Conservation (phyloP, 2,113 vertebrate species). For the Zonotrichia leucophrys region DNA sequence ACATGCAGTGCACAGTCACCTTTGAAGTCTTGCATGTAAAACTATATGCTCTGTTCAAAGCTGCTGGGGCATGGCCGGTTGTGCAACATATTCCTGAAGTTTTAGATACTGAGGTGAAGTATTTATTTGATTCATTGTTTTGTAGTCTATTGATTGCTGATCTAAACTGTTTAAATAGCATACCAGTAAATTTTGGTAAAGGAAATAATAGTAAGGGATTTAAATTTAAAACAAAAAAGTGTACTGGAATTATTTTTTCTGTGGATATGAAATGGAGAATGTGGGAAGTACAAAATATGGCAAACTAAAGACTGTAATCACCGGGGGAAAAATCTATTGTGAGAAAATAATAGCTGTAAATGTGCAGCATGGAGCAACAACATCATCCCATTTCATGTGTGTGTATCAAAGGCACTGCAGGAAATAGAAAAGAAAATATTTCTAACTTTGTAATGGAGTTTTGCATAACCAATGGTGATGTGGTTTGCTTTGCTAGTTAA, state of each 20-base stretch:
- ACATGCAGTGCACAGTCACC: background rate
- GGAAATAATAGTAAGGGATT: background rate
- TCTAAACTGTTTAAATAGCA: background rate
- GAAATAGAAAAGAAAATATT: background rate
- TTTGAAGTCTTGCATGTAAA: background rate
- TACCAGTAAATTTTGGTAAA: background rate
- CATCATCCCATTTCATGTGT: background rate
- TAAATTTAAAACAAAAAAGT: background rate
- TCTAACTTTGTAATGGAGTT: background rate
- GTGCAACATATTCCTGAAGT: background rate
- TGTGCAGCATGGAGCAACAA: background rate
- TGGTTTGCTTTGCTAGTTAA: background rate
- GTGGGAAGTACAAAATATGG: background rate
- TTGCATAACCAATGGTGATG: background rate
- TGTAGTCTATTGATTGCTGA: background rate
- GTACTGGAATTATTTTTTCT: background rate
- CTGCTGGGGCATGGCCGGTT: background rate
- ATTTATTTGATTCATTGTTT: background rate
- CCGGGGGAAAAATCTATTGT: background rate
- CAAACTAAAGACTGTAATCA: background rate
- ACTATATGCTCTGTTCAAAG: background rate
- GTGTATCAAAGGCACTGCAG: background rate
- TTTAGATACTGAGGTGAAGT: background rate
- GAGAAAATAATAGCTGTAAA: background rate
- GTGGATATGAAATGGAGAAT: background rate